Conservation (phyloP, 30 jellyfish, hydroid and myxozoan genomes). For the Pseudorhiza aurosa region DNA sequence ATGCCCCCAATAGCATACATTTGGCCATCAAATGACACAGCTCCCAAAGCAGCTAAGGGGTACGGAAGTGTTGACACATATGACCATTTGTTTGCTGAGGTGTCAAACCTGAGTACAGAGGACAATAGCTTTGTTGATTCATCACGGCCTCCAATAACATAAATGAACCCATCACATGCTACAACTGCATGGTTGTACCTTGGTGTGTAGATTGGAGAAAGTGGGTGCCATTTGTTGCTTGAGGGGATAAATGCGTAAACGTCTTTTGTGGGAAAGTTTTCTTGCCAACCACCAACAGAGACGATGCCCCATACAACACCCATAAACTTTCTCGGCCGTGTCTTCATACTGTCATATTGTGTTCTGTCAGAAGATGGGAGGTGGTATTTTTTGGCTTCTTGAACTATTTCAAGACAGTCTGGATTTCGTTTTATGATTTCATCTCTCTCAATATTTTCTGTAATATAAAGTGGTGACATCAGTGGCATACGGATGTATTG, state of each 20-base stretch:
- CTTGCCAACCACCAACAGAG: constrained; percentile 93
- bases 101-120: constrained; percentile 88
- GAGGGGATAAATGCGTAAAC: constrained; percentile 88
- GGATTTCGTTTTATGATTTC: constrained; percentile 52
- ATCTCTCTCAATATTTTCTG: constrained; percentile 82
- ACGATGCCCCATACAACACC: constrained; percentile 94
- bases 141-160: constrained; percentile 93
- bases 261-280: constrained; percentile 79
- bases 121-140: constrained; percentile 75
- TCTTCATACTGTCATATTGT: constrained; percentile 35
- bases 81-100: constrained; percentile 82
- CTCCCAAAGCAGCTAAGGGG: constrained; percentile 87
- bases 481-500: constrained; percentile 79
- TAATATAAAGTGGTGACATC: constrained; percentile 81
- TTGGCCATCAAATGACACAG: constrained; percentile 88
- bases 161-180: constrained; percentile 90
- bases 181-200: constrained; percentile 90
- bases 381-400: constrained; percentile 74
- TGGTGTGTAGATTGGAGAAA: constrained; percentile 73
- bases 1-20: constrained; percentile 87
- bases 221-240: constrained; percentile 83
- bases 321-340: constrained; percentile 92
- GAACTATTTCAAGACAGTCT: constrained; percentile 59
- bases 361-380: constrained; percentile 60
- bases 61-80: constrained; percentile 90